Base-by-base conservation (phyloP, 2,113 vertebrate genomes). In the Indri indri region DNA sequence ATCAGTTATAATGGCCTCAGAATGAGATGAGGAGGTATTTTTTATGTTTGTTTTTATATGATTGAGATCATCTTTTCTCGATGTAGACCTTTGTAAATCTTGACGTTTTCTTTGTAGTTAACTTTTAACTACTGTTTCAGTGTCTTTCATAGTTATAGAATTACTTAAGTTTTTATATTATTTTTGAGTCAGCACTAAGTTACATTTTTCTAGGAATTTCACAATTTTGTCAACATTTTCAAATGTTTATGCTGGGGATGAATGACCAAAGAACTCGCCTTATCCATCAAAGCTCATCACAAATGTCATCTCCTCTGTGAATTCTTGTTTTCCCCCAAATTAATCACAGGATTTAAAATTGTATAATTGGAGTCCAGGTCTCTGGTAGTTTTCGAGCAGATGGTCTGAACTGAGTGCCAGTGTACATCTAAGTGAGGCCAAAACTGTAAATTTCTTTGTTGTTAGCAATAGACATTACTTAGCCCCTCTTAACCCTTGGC, bases 291-390 rank as follows among this genome's bases (percentile, higher is more conserved):
- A 84, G 68, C 23, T n/a, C 22, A 27, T 47, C 23, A 74, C 14
- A 61, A 37, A 90, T 37, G 20, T 71, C 22, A 59, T 82, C 5
- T 37, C 32, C 34, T 87, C 57, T 92, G 45, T 71, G 23, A 91
- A 74, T 13, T 54, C 82, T 68, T 90, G 10, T 12, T 73, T 97
- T 61, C 12, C 30, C 6, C 11, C 30, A 73, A 79, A 59, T 25
- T 93, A 59, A 91, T 42, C 79, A 61, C 77, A 80, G 40, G 11
- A 74, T 52, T 79, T 93, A 52, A 90, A 96, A 87, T 34, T 74
- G 27, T 45, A 11, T 37, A 34, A 40, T 54, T 40, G 47, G 45
- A 73, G 45, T 68, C 18, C 50, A 54, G 45, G 40, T 37, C 17
- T 68, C 47, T 76, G 54, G 63, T 88, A 45, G 18, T 82, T 94